A percentile compares a stretch with the other conserved stretches of the same genome.
These are phyloP conservation scores for Nycticorax nycticorax DNA, from an alignment of 2,113 vertebrate genomes.

Conservation along the genomic window DNA sequence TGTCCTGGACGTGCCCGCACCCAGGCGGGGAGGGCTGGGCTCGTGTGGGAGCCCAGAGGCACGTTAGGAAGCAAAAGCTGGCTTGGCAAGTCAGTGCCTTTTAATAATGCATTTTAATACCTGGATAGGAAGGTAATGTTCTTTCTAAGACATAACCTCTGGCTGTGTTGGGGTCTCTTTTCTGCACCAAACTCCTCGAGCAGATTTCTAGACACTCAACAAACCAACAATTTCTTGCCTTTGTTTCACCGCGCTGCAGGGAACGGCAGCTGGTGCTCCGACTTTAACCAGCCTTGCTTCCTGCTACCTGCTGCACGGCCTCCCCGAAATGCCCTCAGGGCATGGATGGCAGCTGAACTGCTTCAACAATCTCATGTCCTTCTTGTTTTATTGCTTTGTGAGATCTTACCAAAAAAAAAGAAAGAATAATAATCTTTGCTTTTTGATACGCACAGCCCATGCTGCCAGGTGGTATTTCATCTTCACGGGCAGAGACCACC, in stretches of 20 bases:
- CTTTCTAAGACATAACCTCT: neutral
- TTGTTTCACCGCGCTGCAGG: neutral
- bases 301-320: neutral
- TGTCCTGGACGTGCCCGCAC: rapidly evolving
- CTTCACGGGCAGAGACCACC: neutral
- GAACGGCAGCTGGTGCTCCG: rapidly evolving
- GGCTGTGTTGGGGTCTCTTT: neutral
- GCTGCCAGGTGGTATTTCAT: neutral
- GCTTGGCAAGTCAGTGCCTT: neutral
- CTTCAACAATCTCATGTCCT: neutral
- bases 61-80: neutral
- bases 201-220: neutral
- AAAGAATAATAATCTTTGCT: neutral
- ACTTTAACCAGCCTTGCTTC: neutral
- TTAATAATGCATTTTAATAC: neutral
- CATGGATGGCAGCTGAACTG: neutral
- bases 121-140: neutral
- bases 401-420: neutral
- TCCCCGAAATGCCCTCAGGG: neutral
- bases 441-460: rapidly evolving
- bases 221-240: neutral
- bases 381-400: neutral
- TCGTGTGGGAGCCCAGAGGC: rapidly evolving
- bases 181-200: neutral
- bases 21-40: neutral